Conservation (phyloP, 2,113 vertebrate species). For the Macrotis lagotis region DNA sequence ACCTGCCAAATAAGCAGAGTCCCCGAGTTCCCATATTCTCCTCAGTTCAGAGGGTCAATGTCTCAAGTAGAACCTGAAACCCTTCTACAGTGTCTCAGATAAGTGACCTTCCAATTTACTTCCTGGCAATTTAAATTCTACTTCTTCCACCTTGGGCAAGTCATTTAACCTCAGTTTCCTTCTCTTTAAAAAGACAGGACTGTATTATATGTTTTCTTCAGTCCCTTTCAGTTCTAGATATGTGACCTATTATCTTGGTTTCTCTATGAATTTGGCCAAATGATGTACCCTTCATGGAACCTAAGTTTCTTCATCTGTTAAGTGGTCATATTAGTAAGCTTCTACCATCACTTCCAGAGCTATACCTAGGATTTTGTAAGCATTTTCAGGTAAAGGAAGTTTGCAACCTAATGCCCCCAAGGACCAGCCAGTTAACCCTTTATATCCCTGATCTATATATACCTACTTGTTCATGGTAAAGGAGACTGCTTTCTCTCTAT, state of each 20-base stretch:
- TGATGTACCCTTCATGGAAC: neutral
- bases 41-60: neutral
- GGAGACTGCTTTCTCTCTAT: neutral
- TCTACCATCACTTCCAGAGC: neutral
- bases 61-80: neutral
- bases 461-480: neutral
- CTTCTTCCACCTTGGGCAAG: neutral
- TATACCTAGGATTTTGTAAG: neutral
- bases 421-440: neutral
- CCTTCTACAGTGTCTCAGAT: neutral
- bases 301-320: neutral
- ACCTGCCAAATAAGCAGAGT: neutral
- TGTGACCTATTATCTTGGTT: neutral
- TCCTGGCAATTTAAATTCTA: neutral
- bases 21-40: neutral
- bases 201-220: neutral
- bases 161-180: neutral
- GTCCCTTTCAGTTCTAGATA: neutral
- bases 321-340: neutral
- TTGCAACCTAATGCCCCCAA: neutral
- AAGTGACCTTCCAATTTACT: neutral
- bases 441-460: neutral
- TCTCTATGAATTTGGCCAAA: neutral
- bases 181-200: neutral
- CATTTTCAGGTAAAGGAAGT: neutral